These are phyloP conservation scores for Pachypeltis micranthus DNA, from an alignment of 1,140 invertebrate species.

Conservation along the genomic window DNA sequence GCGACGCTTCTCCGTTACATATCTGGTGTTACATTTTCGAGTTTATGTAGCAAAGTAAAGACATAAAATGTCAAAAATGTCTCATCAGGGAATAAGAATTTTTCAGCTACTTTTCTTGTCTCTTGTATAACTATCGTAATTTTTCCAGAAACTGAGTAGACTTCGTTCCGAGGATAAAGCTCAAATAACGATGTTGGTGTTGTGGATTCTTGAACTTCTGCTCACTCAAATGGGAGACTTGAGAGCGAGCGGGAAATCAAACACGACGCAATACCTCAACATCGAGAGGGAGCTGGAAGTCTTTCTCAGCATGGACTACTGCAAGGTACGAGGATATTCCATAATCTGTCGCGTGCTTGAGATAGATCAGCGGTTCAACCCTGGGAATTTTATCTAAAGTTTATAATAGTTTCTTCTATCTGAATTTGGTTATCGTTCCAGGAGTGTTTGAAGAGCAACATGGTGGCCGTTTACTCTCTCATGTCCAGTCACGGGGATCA, in stretches of 20 bases:
- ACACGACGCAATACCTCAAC: constrained; percentile 43
- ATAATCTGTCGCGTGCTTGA: neutral
- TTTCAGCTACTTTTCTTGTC: constrained; percentile 7
- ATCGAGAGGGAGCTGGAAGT: constrained; percentile 72
- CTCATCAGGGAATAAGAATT: too few species aligned
- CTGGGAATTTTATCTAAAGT: too few species aligned
- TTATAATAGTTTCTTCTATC: too few species aligned
- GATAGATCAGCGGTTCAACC: too few species aligned
- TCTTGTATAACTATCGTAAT: constrained; percentile 16
- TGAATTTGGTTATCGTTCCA: too few species aligned
- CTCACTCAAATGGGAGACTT: constrained; percentile 70
- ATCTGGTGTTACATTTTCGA: too few species aligned
- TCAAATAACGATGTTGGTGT: constrained; percentile 79
- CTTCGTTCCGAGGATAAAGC: constrained; percentile 52
- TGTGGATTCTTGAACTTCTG: constrained; percentile 88
- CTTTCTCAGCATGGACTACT: constrained; percentile 45
- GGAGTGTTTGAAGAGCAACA: constrained; percentile 64
- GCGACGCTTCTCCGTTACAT: too few species aligned
- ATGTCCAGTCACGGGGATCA: constrained; percentile 89
- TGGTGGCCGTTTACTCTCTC: constrained; percentile 70
- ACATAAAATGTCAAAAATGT: too few species aligned
- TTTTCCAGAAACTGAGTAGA: constrained; percentile 40
- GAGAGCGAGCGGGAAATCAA: constrained; percentile 45
- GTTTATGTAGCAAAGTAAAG: too few species aligned
- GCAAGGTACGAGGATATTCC: constrained; percentile 41